Evolutionary conservation across 2,888 invertebrate genomes (phyloP), one percentile per base, ranked within the genome.

Genomic region (Hemistola chrysoprasaria): DNA sequence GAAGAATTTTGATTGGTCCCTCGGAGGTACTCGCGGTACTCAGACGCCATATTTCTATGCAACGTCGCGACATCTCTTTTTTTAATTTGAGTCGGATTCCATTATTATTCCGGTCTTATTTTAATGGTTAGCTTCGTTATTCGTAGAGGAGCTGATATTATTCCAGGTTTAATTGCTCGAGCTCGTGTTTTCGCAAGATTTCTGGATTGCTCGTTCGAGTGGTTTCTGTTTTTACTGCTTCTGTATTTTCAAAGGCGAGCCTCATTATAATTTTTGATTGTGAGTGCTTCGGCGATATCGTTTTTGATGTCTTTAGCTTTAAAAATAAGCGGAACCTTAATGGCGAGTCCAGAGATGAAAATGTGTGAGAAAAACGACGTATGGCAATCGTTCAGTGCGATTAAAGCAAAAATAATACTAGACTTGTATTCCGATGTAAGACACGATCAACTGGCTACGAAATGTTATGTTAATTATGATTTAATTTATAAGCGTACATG

Each of bases 1-100:
- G 85, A 81, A 77, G 85, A 85, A 87, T 87, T 87, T 87, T 87
- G 87, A 88, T 88, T 88, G 86, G 86, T 82, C 78, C 66, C 42
- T 65, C 61, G 71, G 70, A 69, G 65, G 67, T 66, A 66, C 40
- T 38, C 43, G 16, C 16, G 16, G 38, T 30, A 25, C 41, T n/a
- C 37, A 34, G 64, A 57, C 77, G 80, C 80, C 78, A 81, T 84
- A 83, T 85, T 81, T 80, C 85, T 83, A 81, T 83, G 84, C 85
- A 81, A 81, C 78, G 73, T 68, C 72, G 78, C 70, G 72, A 65
- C 74, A 65, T 44, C 50, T 60, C 52, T 54, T 53, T 65, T 66
- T 72, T 71, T 64, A 72, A 76, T 79, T 82, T 75, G 62, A 71
- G 65, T 62, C 61, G 54, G 16, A 16, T 49, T 61, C 71, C 72